Conservation (phyloP, 2,888 invertebrate genomes). For the Tetramorium bicarinatum region DNA sequence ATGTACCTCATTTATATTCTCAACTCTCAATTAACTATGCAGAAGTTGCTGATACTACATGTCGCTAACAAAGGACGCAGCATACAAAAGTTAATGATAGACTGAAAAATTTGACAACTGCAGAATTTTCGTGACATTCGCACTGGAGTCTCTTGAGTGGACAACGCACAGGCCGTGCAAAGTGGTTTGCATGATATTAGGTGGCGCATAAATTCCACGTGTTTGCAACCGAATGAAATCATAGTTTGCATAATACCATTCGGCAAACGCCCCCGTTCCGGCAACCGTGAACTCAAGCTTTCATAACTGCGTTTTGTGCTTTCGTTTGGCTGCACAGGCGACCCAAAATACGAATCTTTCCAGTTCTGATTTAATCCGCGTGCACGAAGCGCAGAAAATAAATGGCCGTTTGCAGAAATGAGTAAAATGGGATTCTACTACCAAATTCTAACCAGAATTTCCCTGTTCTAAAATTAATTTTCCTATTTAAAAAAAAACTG, state of each 20-base stretch:
- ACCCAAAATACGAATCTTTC: conserved; percentile 34
- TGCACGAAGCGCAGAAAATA: conserved; percentile 25
- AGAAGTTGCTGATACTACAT: conserved; percentile 15
- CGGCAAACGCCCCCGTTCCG: conserved; percentile 39
- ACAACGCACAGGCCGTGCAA: conserved; percentile 29
- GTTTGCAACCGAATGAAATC: conserved; percentile 56
- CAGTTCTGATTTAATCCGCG: conserved; percentile 27
- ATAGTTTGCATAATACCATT: conserved; percentile 46
- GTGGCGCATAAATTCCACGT: conserved; percentile 50
- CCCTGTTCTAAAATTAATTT: neutral
- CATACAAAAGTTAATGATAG: conserved; percentile 2
- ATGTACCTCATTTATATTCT: neutral
- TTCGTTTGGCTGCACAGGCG: conserved; percentile 34
- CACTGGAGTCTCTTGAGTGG: conserved; percentile 39
- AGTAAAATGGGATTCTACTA: conserved; percentile 4
- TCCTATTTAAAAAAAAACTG: neutral
- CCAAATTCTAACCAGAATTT: neutral
- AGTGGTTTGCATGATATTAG: conserved; percentile 55
- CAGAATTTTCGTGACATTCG: conserved; percentile 3
- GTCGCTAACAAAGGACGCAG: neutral
- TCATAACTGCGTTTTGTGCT: conserved; percentile 50
- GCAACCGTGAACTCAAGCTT: conserved; percentile 44
- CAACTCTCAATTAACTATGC: neutral
- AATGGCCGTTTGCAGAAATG: conserved; percentile 17
- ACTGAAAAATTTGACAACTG: conserved; percentile 33